phyloP scores from a whole-genome alignment of 2,888 invertebrate genomes.

The Hermaeophaga mercurialis region DNA sequence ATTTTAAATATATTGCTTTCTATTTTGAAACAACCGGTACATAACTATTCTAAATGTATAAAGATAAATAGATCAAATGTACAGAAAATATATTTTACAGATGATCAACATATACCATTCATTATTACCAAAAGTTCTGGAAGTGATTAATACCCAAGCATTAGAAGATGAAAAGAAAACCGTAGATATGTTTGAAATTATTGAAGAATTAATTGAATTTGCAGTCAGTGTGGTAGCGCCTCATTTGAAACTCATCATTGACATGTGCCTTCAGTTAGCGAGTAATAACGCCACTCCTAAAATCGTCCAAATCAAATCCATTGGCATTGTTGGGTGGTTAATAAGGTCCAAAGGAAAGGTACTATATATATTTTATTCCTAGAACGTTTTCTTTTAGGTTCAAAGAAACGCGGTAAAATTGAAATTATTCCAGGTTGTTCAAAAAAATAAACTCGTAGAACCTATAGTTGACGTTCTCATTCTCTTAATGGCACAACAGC shows the following conservation, averaged over 20 bases:
- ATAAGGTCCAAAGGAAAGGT: conserved; percentile 74
- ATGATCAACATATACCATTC: conserved; percentile 64
- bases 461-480: conserved; percentile 72
- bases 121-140: conserved; percentile 68
- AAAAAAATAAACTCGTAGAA: conserved; percentile 73
- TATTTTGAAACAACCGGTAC: too few species aligned
- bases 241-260: conserved; percentile 67
- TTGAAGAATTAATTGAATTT: conserved; percentile 70
- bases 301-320: conserved; percentile 69
- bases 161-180: conserved; percentile 65
- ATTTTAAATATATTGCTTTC: too few species aligned
- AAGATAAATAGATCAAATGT: too few species aligned
- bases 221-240: conserved; percentile 66
- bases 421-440: conserved; percentile 54
- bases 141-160: conserved; percentile 65
- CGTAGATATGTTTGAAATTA: conserved; percentile 66
- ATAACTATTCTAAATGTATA: too few species aligned
- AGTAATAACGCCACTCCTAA: conserved; percentile 64
- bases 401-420: too few species aligned
- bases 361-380: conserved; percentile 1
- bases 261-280: conserved; percentile 70
- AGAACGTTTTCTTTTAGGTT: conserved; percentile 1
- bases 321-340: conserved; percentile 69
- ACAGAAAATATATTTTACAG: conserved; percentile 48
- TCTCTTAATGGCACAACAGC: conserved; percentile 68